Evolutionary conservation across 2,113 vertebrate genomes (phyloP).

Genomic region (Sakesphorus luctuosus): DNA sequence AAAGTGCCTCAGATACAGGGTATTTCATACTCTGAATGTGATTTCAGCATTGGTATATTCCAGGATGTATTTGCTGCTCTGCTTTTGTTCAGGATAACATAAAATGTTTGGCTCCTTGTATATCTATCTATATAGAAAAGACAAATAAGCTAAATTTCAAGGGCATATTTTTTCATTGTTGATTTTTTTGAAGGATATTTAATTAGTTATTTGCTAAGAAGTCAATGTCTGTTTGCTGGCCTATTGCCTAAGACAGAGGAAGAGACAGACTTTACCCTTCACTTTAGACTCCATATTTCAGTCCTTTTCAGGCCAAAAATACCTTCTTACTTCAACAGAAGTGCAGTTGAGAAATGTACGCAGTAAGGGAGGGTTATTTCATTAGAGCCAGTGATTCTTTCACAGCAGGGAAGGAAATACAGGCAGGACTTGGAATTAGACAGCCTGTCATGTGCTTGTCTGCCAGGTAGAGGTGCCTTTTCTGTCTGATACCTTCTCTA

Average conservation of each 20-base stretch:
- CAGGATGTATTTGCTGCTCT: not conserved
- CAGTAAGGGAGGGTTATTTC: not conserved
- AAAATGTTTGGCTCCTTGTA: not conserved
- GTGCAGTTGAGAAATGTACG: not conserved
- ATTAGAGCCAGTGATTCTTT: not conserved
- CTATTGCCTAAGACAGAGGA: not conserved
- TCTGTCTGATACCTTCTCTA: not conserved
- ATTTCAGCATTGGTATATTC: not conserved
- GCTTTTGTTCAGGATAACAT: not conserved
- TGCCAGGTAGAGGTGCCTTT: not conserved
- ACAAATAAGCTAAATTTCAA: not conserved
- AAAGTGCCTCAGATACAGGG: not conserved
- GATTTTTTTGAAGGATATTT: not conserved
- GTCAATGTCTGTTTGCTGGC: not conserved
- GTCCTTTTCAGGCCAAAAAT: not conserved
- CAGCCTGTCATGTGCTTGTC: not conserved
- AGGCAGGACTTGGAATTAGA: not conserved
- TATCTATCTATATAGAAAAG: not conserved
- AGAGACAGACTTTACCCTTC: not conserved
- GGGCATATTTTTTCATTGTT: not conserved
- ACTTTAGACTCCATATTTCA: not conserved
- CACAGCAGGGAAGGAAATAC: not conserved
- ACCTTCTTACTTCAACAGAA: not conserved
- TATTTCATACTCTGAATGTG: not conserved
- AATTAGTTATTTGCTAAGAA: not conserved